Evolutionary conservation across 2,888 invertebrate genomes (phyloP).

Genomic region (Hirtodrosophila duncani): DNA sequence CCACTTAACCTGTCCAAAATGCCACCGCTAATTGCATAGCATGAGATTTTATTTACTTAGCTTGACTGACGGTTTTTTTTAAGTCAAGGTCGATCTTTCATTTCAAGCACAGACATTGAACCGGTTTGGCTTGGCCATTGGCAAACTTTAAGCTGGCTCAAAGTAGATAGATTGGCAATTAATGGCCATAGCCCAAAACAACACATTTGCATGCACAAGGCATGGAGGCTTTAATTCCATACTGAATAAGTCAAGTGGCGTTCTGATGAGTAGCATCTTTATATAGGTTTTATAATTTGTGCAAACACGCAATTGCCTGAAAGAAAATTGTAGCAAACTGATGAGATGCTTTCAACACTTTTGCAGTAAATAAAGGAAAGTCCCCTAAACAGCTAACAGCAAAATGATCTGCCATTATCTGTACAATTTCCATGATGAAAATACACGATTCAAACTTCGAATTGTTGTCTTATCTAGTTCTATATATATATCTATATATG

Average conservation of each 20-base stretch:
- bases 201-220: constrained; percentile 9
- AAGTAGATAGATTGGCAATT: constrained; percentile 45
- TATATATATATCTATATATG: not conserved
- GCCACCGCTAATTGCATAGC: constrained; percentile 6
- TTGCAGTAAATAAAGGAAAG: no score
- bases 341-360: no score
- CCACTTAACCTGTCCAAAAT: not conserved
- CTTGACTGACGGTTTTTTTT: constrained; percentile 16
- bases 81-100: constrained; percentile 62
- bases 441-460: not conserved
- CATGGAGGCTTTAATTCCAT: no score
- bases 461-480: constrained; percentile 2
- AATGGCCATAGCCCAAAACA: constrained; percentile 11
- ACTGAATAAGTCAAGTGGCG: no score
- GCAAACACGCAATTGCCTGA: no score
- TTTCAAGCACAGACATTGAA: constrained; percentile 18
- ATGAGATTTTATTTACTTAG: not conserved
- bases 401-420: no score
- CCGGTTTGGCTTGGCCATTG: constrained; percentile 41
- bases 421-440: no score
- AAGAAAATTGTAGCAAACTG: no score
- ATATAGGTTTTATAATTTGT: no score
- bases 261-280: no score
- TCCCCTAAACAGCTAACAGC: no score
- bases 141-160: constrained; percentile 6